Conservation (phyloP, 1,140 invertebrate species). For the Pseudobourletiella spinata region DNA sequence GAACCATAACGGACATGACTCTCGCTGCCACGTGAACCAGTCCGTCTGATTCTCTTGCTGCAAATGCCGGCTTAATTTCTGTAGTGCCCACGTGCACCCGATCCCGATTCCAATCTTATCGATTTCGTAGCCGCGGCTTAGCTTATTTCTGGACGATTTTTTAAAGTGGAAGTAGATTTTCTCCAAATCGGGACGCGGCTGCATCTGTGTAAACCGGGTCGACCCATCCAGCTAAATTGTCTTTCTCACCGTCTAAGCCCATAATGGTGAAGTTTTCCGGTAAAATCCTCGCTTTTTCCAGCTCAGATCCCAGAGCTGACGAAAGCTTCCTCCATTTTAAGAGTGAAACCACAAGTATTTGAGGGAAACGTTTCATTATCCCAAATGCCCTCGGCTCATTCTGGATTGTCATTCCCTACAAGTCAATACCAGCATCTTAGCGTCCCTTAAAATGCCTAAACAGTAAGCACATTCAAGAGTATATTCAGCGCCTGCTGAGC, state of each 20-base stretch:
- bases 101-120: slow-evolving; percentile 67
- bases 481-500: slow-evolving; percentile 46
- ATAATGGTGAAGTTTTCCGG: slow-evolving; percentile 54
- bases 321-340: slow-evolving; percentile 46
- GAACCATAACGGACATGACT: slow-evolving; percentile 59
- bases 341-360: slow-evolving; percentile 44
- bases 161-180: slow-evolving; percentile 83
- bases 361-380: slow-evolving; percentile 35
- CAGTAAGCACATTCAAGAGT: slow-evolving; percentile 40
- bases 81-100: slow-evolving; percentile 70
- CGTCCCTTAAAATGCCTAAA: slow-evolving; percentile 40
- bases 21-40: slow-evolving; percentile 72
- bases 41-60: slow-evolving; percentile 54
- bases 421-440: slow-evolving; percentile 44
- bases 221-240: slow-evolving; percentile 53
- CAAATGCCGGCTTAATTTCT: slow-evolving; percentile 68
- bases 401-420: slow-evolving; percentile 55
- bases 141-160: slow-evolving; percentile 76
- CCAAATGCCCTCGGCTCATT: slow-evolving; percentile 34
- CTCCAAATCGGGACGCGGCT: slow-evolving; percentile 54
- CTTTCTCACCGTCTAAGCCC: slow-evolving; percentile 62
- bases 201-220: slow-evolving; percentile 47
- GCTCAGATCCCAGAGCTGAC: slow-evolving; percentile 56
- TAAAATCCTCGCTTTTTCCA: slow-evolving; percentile 42
- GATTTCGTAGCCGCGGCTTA: slow-evolving; percentile 62